A percentile compares a stretch with the other conserved stretches of the same genome.
Evolutionary conservation across 2,113 vertebrate genomes (phyloP).

Genomic region (Phasianus colchicus): DNA sequence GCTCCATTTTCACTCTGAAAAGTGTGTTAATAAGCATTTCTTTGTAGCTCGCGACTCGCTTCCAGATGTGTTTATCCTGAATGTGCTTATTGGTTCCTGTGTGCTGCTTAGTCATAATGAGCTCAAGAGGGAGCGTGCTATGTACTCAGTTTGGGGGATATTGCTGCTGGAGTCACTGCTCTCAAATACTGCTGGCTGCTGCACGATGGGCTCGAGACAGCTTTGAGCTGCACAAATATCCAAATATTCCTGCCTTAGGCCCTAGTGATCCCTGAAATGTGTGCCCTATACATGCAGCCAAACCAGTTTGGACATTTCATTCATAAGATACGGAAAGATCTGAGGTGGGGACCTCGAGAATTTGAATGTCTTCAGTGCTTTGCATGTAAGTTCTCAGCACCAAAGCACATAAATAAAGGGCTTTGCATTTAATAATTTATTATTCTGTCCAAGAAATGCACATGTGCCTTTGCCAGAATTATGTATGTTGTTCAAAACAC

Average conservation of each 20-base stretch:
- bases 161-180: not conserved
- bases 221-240: not conserved
- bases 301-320: not conserved
- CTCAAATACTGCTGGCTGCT: not conserved
- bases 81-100: not conserved
- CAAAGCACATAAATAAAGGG: not conserved
- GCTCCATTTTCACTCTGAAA: not conserved
- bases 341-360: not conserved
- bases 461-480: constrained; percentile 15
- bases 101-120: not conserved
- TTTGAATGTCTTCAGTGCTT: not conserved
- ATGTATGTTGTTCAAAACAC: not conserved
- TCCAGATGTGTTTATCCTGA: constrained; percentile 32
- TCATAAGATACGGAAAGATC: not conserved
- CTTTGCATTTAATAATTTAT: constrained; percentile 15
- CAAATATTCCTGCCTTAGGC: not conserved
- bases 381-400: not conserved
- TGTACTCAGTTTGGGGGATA: not conserved
- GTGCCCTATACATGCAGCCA: not conserved
- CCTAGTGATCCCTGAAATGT: not conserved
- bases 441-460: not conserved
- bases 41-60: not conserved
- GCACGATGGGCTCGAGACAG: not conserved
- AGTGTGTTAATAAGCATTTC: not conserved
- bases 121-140: constrained; percentile 1